Base-by-base conservation (phyloP, 2,113 vertebrate genomes). In the Carettochelys insculpta region DNA sequence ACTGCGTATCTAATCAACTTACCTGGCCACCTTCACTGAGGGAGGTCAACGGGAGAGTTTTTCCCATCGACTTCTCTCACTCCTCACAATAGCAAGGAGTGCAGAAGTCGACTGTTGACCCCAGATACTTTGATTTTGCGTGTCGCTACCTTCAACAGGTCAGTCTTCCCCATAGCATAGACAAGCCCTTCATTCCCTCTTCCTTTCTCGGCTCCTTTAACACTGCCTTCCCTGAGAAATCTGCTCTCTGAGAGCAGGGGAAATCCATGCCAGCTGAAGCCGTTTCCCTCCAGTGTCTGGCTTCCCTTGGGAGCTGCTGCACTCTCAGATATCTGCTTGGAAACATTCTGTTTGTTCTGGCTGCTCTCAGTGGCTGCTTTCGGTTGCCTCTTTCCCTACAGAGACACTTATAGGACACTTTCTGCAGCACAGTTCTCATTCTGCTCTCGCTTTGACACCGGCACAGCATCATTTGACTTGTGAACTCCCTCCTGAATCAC, bases 301-400 rank as follows among this genome's bases (percentile, higher is more conserved):
- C 80, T 77, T 96, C 96, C 91, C 25, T 4, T 75, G 86, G 95
- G 96, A 94, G 88, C 94, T 93, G 83, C 92, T 94, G 82, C 86
- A 84, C 85, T 96, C 94, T 94, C 47, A 73, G 12, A 3, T 52
- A 92, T 54, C 90, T 94, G 82, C 89, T 94, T 87, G 91, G 93
- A 94, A 96, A 95, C 94, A 94, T 85, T 85, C 52, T 92, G 89
- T 89, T 94, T 92, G 14, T 83, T 53, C 89, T 93, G 85, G 83
- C 84, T 96, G 93, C 94, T 92, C 91, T 93, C 87, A 65, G 56
- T 84, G 93, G 90, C 91, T 95, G 89, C 93, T 94, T 94, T 95
- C 88, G 93, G 82, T 31, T 77, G 43, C 88, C 80, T 89, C 50
- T 86, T 82, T 82, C 85, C 77, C 77, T 71, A 61, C 34, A 61